A percentile compares a stretch with the other conserved stretches of the same genome.
Conservation (phyloP, 2,113 vertebrate genomes). For the Rhabdomys dilectus region DNA sequence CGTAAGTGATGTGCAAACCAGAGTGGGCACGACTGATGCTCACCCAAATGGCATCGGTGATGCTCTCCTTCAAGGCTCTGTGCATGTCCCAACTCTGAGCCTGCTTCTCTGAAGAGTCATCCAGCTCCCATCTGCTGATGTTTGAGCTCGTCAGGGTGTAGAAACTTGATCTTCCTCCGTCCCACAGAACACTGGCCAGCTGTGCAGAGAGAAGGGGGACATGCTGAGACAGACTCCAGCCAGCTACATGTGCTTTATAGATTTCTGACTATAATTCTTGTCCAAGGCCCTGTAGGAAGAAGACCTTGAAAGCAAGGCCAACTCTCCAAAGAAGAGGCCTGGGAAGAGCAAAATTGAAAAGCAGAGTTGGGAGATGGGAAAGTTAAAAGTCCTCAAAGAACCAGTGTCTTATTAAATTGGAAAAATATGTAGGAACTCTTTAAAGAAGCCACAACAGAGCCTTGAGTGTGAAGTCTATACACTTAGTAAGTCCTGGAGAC, state of each 20-base stretch:
- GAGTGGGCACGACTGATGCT: constrained; percentile 71
- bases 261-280: background rate
- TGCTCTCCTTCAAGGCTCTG: constrained; percentile 90
- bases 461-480: too few relatives aligned
- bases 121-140: constrained; percentile 95
- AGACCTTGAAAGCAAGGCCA: background rate
- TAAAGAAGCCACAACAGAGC: background rate
- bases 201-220: constrained; percentile 72
- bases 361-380: background rate
- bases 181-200: constrained; percentile 94
- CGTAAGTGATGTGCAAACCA: background rate
- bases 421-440: background rate
- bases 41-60: constrained; percentile 97
- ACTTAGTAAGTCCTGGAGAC: background rate
- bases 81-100: constrained; percentile 92
- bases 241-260: background rate
- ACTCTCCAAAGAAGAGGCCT: background rate
- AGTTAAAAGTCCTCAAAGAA: background rate
- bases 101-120: constrained; percentile 91
- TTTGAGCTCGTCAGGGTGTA: constrained; percentile 92
- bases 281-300: background rate
- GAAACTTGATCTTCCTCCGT: constrained; percentile 87
- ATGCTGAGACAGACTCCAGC: too few relatives aligned
- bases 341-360: background rate
- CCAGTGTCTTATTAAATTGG: background rate